A percentile compares a stretch with the other conserved stretches of the same genome.
Conservation (phyloP, 2,888 invertebrate genomes). For the Drosophila robusta region DNA sequence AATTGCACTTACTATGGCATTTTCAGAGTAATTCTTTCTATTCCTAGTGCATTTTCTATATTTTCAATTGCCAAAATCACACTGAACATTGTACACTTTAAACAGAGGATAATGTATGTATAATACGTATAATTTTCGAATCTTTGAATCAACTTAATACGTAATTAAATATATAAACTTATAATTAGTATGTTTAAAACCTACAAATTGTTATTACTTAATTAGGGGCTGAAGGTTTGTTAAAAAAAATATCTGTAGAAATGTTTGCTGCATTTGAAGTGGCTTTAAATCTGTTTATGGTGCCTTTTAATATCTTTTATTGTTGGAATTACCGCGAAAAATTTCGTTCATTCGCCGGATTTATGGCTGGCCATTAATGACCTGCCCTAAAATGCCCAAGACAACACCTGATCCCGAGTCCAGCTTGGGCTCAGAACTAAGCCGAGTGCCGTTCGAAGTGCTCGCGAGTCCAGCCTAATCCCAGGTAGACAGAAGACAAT, state of each 20-base stretch:
- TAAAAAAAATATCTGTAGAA: neutral
- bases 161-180: slow-evolving; percentile 67
- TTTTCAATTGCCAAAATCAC: slow-evolving; percentile 25
- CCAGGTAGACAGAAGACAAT: slow-evolving; percentile 56
- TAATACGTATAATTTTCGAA: slow-evolving; percentile 54
- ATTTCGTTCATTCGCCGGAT: slow-evolving; percentile 54
- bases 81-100: slow-evolving; percentile 23
- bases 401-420: slow-evolving; percentile 63
- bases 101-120: slow-evolving; percentile 26
- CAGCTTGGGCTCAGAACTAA: slow-evolving; percentile 7
- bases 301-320: slow-evolving; percentile 30
- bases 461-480: slow-evolving; percentile 3
- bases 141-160: slow-evolving; percentile 68
- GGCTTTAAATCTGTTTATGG: slow-evolving; percentile 2
- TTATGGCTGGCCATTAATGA: slow-evolving; percentile 62
- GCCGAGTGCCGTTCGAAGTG: slow-evolving; percentile 7
- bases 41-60: slow-evolving; percentile 50
- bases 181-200: slow-evolving; percentile 48
- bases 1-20: slow-evolving; percentile 26
- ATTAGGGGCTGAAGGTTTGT: neutral
- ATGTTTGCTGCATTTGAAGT: neutral
- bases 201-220: slow-evolving; percentile 2
- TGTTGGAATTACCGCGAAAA: slow-evolving; percentile 50
- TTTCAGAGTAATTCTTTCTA: slow-evolving; percentile 23
- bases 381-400: slow-evolving; percentile 68